Evolutionary conservation across 2,888 invertebrate genomes (phyloP).

Genomic region (Ptilodon capucinus): DNA sequence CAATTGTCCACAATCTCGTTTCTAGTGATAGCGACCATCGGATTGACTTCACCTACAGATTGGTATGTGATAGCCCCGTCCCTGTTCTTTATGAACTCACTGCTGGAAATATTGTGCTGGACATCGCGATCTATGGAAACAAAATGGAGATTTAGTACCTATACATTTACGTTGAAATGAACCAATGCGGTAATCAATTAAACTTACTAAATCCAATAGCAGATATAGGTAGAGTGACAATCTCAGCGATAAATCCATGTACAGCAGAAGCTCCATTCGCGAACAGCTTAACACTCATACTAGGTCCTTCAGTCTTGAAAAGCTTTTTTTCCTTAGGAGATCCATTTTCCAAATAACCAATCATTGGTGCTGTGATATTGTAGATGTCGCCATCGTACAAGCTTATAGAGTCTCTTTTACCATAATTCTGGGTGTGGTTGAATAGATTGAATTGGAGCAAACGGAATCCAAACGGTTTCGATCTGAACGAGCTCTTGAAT

Average conservation of each 20-base stretch:
- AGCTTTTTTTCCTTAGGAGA: slow-evolving; percentile 88
- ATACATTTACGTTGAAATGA: background rate
- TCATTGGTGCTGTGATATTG: slow-evolving; percentile 88
- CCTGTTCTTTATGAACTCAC: slow-evolving; percentile 89
- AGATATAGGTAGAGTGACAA: slow-evolving; percentile 96
- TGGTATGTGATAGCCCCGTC: slow-evolving; percentile 94
- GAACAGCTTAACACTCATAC: slow-evolving; percentile 94
- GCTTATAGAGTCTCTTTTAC: slow-evolving; percentile 91
- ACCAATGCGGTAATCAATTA: background rate
- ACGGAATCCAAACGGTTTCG: slow-evolving; percentile 95
- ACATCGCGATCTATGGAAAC: slow-evolving; percentile 89
- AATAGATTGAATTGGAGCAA: slow-evolving; percentile 96
- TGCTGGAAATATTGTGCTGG: slow-evolving; percentile 94
- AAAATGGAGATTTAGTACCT: background rate
- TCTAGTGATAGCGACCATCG: slow-evolving; percentile 91
- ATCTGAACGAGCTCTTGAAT: slow-evolving; percentile 92
- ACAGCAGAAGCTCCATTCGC: slow-evolving; percentile 97
- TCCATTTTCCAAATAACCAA: slow-evolving; percentile 88
- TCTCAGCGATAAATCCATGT: slow-evolving; percentile 98
- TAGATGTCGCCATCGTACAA: slow-evolving; percentile 97
- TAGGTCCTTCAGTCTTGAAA: slow-evolving; percentile 89
- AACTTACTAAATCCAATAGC: slow-evolving; percentile 93
- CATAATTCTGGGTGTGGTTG: slow-evolving; percentile 91
- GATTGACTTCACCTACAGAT: slow-evolving; percentile 97
- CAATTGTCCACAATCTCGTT: slow-evolving; percentile 95